A percentile compares a stretch with the other conserved stretches of the same genome.
phyloP scores from a whole-genome alignment of 2,113 vertebrate species.

The Neotoma lepida region DNA sequence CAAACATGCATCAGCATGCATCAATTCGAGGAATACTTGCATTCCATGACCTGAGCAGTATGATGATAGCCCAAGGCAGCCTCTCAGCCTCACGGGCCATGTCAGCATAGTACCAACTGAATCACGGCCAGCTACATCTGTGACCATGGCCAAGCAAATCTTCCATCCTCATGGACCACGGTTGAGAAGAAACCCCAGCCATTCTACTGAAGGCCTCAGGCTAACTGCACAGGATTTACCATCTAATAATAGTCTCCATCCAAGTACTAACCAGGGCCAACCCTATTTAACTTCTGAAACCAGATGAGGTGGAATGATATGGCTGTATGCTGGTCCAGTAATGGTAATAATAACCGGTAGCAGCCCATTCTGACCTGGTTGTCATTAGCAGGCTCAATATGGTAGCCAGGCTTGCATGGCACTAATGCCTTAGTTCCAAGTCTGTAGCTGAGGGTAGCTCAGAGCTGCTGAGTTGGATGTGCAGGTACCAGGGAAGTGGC shows the following conservation, averaged over 20 bases:
- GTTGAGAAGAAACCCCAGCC: neutral
- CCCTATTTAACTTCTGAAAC: neutral
- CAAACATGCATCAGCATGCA: accelerated
- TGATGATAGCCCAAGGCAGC: neutral
- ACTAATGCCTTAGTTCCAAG: neutral
- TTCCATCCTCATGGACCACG: accelerated
- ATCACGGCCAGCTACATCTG: neutral
- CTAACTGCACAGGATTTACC: accelerated
- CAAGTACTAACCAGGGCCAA: neutral
- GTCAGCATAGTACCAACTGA: neutral
- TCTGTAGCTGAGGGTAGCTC: neutral
- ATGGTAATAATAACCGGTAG: accelerated
- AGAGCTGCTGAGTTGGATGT: accelerated
- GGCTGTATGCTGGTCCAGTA: neutral
- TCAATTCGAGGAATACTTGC: no score
- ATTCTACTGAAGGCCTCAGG: accelerated
- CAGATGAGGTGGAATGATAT: no score
- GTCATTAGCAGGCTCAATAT: neutral
- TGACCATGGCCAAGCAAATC: accelerated
- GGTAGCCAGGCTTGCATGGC: accelerated
- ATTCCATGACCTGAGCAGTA: neutral
- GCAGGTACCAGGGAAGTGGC: neutral
- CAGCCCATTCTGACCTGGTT: accelerated
- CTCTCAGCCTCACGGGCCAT: no score
- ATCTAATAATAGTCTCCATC: accelerated